Conservation (phyloP, 30 jellyfish, hydroid and myxozoan genomes). For the Hydractinia echinata region DNA sequence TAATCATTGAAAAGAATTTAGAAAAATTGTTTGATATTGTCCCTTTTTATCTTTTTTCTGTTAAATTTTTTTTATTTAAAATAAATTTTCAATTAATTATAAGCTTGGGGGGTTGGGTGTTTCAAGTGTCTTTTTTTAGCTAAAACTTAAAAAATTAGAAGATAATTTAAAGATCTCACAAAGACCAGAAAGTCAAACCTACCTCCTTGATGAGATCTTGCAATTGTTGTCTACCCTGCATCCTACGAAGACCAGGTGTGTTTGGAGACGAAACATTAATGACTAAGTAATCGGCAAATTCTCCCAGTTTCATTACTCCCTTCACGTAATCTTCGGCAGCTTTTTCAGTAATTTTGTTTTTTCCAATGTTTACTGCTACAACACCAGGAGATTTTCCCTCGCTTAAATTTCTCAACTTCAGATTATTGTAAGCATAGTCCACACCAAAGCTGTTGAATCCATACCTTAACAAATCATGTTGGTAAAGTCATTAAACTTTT, state of each 20-base stretch:
- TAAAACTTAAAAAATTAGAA: too few relatives aligned
- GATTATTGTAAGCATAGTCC: conserved; percentile 35
- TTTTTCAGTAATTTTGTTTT: conserved; percentile 48
- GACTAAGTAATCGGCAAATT: conserved; percentile 60
- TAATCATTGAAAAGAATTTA: background rate
- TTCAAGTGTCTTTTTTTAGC: too few relatives aligned
- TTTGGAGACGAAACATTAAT: conserved; percentile 87
- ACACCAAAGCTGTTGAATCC: conserved; percentile 81
- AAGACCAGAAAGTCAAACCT: background rate
- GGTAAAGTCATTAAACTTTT: background rate
- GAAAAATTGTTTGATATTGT: background rate
- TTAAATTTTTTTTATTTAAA: too few relatives aligned
- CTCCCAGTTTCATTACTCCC: conserved; percentile 52
- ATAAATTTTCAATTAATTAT: background rate
- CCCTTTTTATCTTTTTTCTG: background rate
- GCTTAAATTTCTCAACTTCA: conserved; percentile 17
- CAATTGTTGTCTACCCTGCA: conserved; percentile 71
- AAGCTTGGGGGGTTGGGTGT: background rate
- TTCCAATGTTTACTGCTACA: conserved; percentile 74
- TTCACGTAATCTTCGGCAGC: conserved; percentile 62
- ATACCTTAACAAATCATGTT: conserved; percentile 27
- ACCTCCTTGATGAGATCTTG: conserved; percentile 47
- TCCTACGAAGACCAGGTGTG: conserved; percentile 75
- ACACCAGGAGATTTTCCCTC: conserved; percentile 26
- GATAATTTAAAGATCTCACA: too few relatives aligned